phyloP scores from a whole-genome alignment of 2,113 vertebrate genomes.

The Blennius ocellaris region DNA sequence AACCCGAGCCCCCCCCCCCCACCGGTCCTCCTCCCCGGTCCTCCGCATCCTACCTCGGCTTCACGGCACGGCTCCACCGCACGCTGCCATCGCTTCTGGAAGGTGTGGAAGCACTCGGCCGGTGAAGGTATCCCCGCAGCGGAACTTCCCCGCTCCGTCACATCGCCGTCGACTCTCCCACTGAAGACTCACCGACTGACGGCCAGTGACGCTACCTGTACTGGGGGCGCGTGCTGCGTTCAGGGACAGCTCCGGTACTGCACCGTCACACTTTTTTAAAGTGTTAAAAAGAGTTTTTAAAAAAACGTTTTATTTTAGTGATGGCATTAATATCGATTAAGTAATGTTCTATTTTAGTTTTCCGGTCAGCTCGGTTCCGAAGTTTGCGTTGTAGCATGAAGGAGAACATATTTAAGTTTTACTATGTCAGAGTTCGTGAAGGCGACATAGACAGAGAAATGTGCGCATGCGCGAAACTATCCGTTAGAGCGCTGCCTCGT shows the following conservation, averaged over 20 bases:
- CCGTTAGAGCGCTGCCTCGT: neutral
- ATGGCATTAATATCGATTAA: neutral
- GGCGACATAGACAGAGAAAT: slow-evolving; percentile 8
- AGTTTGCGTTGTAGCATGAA: neutral
- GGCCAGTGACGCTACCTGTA: slow-evolving; percentile 52
- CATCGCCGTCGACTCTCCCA: slow-evolving; percentile 18
- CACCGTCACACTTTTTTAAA: rapidly evolving
- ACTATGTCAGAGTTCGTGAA: neutral
- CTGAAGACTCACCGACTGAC: neutral
- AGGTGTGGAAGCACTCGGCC: slow-evolving; percentile 27
- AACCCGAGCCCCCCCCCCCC: rapidly evolving
- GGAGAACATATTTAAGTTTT: too few species aligned
- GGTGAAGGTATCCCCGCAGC: slow-evolving; percentile 28
- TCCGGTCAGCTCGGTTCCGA: neutral
- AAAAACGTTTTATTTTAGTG: neutral
- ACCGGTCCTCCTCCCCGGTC: neutral
- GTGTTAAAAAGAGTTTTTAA: neutral
- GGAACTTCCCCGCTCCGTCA: slow-evolving; percentile 54
- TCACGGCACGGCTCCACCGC: slow-evolving; percentile 56
- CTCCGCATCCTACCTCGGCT: slow-evolving; percentile 54
- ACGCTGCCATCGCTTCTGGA: slow-evolving; percentile 57
- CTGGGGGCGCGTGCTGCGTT: slow-evolving; percentile 47
- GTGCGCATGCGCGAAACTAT: slow-evolving; percentile 41
- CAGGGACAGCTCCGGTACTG: slow-evolving; percentile 9
- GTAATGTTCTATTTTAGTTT: neutral